Base-by-base conservation (phyloP, 2,113 vertebrate genomes). In the Myanophis thanlyinensis region DNA sequence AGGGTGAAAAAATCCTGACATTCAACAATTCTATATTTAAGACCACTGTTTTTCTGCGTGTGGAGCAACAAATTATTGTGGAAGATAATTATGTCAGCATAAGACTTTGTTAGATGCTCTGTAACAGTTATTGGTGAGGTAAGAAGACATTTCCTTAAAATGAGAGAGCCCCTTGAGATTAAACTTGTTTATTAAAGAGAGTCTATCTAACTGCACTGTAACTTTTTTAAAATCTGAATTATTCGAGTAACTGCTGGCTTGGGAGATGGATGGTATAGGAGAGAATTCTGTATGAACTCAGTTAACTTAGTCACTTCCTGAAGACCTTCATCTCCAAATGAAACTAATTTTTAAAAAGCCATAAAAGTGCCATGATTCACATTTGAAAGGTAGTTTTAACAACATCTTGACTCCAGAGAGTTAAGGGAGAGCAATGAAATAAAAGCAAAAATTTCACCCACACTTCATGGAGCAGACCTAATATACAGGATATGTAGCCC, bases 181-280 rank as follows among this genome's bases (percentile, higher is more conserved):
- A 80, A 80, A 92, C 59, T 54, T 88, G 51, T 92, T 92, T 89
- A 47, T 84, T 53, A 56, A 89, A 52, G 48, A 48, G 20, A 62
- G 8, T 87, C 59, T 88, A 54, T 91, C 52, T 86, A 93, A 93
- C 46, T 90, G 30, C 49, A 59, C 27, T 86, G 59, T 48, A 93
- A 48, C 53, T 89, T 92, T 49, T 62, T 25, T 48, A 84, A 89
- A 96, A 94, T 1, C 15, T 96, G 95, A 95, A 96, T 97, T 97
- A 97, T 97, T 97, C 94, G 96, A 93, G 95, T 96, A 97, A 96
- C 92, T 91, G 93, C 94, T 95, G 94, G 96, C 95, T 97, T 96
- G 87, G 93, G 94, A 95, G 95, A 96, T 94, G 94, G 90, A 27
- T 94, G 91, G 56, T 90, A 94, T 94, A 93, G 94, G 96, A 93